Base-by-base conservation (phyloP, 2,888 invertebrate species). In the Laothoe populi region DNA sequence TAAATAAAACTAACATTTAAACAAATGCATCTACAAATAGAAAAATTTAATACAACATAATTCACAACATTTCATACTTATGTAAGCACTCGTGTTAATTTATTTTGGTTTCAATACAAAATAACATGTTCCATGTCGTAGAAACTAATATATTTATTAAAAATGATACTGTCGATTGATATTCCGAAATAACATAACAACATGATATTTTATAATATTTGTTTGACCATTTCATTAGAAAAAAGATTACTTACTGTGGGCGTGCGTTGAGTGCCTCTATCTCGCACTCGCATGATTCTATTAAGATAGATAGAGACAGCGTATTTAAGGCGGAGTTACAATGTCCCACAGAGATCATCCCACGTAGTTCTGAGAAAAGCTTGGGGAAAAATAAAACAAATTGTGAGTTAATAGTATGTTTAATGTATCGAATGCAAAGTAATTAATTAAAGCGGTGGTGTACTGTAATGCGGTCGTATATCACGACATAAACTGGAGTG, bases 311-410 rank as follows among this genome's bases (percentile, higher is more conserved):
- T 60, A 61, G 80, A 77, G 81, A 82, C 35, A 63, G 67, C 61
- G 16, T 64, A 65, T 70, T 62, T 59, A 70, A 81, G 88, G 88
- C 79, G 88, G 87, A 74, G 87, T 77, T 68, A 72, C 66, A 73
- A 87, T 49, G 53, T 60, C 59, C 53, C 24, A 26, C 48, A 4
- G 11, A 40, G 60, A 53, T 53, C 60, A 42, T 86, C 84, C 86
- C 83, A 69, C 77, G 63, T 68, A 70, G 62, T 69, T 69, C 69
- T 62, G 63, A 70, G 74, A 70, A 73, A 75, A 77, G 71, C 73
- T 75, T 67, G 65, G 70, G 75, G 77, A 75, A 79, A 82, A 81
- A 77, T 75, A 81, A 77, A 77, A 83, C 78, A 80, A 82, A 84
- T 82, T 72, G 77, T 69, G 69, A 74, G 77, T 66, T 83, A 80